These are phyloP conservation scores for Parasteatoda tepidariorum DNA, from an alignment of 1,140 invertebrate species.

Conservation along the genomic window DNA sequence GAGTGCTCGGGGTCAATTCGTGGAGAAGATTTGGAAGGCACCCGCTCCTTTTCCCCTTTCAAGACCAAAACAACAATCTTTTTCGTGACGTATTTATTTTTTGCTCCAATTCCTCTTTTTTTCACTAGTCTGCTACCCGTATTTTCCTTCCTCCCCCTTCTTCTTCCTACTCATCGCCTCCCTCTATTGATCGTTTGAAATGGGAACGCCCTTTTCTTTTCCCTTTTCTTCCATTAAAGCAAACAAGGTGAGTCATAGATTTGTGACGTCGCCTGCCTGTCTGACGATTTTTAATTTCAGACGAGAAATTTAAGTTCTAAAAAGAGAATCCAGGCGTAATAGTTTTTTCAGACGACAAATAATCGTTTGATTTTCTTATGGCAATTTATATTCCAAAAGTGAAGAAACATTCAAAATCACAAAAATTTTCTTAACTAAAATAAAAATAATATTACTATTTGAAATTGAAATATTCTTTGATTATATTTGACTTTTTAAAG, in stretches of 20 bases:
- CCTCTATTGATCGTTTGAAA: background rate
- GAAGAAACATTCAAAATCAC: too few species aligned
- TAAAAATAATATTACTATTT: too few species aligned
- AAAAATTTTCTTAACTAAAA: too few species aligned
- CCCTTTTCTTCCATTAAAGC: background rate
- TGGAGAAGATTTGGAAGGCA: conserved; percentile 1
- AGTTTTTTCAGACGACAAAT: too few species aligned
- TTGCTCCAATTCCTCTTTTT: conserved; percentile 47
- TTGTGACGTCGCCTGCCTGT: background rate
- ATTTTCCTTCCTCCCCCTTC: background rate
- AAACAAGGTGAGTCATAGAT: conserved; percentile 25
- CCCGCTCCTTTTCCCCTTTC: background rate
- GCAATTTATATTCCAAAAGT: too few species aligned
- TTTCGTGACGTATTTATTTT: conserved; percentile 41
- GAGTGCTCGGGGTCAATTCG: conserved; percentile 50
- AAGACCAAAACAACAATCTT: conserved; percentile 26
- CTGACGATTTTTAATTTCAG: background rate
- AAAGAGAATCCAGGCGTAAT: too few species aligned
- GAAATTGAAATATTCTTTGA: too few species aligned
- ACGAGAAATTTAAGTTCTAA: too few species aligned
- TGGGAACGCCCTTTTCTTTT: conserved; percentile 11
- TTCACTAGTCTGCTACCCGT: background rate
- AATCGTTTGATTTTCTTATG: too few species aligned
- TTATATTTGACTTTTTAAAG: too few species aligned
- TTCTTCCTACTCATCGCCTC: background rate